phyloP scores from a whole-genome alignment of 2,888 invertebrate species.

The Eristalis pertinax region DNA sequence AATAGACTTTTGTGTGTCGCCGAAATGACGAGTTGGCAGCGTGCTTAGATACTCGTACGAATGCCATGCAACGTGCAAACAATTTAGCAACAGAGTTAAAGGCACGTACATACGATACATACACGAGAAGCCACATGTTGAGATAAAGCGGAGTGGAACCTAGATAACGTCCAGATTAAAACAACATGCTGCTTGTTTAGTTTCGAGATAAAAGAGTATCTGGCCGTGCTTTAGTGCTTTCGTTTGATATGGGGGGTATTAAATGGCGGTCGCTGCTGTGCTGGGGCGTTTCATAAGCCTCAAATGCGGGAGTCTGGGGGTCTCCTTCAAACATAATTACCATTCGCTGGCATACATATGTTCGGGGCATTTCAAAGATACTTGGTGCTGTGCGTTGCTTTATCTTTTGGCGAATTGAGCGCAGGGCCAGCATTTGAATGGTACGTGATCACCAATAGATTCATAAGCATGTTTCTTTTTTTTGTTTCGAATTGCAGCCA shows the following conservation, averaged over 20 bases:
- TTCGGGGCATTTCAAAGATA: constrained; percentile 1
- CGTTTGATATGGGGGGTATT: background rate
- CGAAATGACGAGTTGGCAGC: background rate
- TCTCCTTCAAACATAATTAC: background rate
- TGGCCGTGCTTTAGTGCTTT: background rate
- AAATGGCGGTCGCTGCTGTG: background rate
- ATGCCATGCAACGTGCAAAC: constrained; percentile 24
- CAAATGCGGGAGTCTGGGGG: background rate
- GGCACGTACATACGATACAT: constrained; percentile 2
- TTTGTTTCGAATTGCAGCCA: background rate
- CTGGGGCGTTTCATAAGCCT: background rate
- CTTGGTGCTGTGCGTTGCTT: background rate
- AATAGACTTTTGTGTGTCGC: constrained; percentile 5
- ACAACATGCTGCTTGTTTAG: constrained; percentile 8
- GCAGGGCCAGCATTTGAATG: background rate
- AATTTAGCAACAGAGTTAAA: constrained; percentile 22
- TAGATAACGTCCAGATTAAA: constrained; percentile 25
- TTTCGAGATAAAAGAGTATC: background rate
- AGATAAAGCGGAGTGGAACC: constrained; percentile 25
- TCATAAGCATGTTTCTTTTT: background rate
- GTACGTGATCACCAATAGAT: background rate
- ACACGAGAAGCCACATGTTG: background rate
- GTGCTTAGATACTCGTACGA: constrained; percentile 20
- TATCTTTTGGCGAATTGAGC: background rate
- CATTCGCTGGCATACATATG: background rate